Evolutionary conservation across 2,797 vertebrate genomes (phyloP).

Genomic region (Sebastes ruberrimus): DNA sequence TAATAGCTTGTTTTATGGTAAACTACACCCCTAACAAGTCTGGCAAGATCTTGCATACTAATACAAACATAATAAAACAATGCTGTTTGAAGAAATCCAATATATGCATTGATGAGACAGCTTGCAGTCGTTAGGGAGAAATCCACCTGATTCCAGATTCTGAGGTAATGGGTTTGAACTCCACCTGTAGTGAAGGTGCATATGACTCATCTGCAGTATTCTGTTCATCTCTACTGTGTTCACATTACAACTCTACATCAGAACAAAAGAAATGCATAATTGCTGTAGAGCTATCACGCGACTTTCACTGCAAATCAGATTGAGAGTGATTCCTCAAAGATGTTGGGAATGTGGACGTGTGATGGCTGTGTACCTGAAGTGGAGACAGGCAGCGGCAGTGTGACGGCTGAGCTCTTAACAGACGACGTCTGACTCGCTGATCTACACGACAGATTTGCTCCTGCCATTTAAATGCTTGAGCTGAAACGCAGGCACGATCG

Average conservation of each 20-base stretch:
- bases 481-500: conserved; percentile 11
- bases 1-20: not conserved
- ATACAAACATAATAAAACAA: not conserved
- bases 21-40: not conserved
- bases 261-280: not conserved
- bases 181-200: not conserved
- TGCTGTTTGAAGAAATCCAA: not conserved
- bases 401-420: not conserved
- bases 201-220: not conserved
- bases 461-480: conserved; percentile 15
- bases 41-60: not conserved
- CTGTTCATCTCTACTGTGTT: not conserved
- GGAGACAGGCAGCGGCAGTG: not conserved
- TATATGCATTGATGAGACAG: not conserved
- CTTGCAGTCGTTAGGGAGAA: conserved; percentile 1
- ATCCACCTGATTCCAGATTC: conserved; percentile 3
- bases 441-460: not conserved
- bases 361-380: not conserved
- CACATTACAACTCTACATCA: not conserved
- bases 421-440: not conserved
- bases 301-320: not conserved
- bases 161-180: not conserved
- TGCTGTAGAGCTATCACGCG: not conserved
- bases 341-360: not conserved
- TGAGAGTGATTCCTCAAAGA: not conserved